These are phyloP conservation scores for Perca flavescens DNA, from an alignment of 2,113 vertebrate species.

Conservation along the genomic window DNA sequence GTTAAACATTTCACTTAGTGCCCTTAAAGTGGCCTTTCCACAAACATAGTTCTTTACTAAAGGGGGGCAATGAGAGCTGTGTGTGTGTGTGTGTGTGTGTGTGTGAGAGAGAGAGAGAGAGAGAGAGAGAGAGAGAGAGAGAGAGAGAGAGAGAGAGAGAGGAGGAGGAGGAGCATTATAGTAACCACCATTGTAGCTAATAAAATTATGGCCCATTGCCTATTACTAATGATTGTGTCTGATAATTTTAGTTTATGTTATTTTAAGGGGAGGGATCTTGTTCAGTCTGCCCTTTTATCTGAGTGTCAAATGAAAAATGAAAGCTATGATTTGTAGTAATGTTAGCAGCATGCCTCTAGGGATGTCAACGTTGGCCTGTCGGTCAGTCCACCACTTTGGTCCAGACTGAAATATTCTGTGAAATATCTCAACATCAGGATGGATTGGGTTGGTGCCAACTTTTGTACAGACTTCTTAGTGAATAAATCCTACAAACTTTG, in stretches of 20 bases:
- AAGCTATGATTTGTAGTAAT: neutral
- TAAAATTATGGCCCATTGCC: slow-evolving; percentile 36
- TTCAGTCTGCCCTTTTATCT: slow-evolving; percentile 16
- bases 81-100: slow-evolving; percentile 27
- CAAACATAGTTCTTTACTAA: slow-evolving; percentile 67
- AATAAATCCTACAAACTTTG: neutral
- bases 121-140: neutral
- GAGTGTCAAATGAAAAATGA: neutral
- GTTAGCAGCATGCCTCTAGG: neutral
- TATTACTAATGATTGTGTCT: slow-evolving; percentile 36
- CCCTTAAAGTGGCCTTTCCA: slow-evolving; percentile 75
- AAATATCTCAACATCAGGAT: no score
- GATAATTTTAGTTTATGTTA: slow-evolving; percentile 30
- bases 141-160: no score
- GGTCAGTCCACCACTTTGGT: no score
- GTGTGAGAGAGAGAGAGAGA: neutral
- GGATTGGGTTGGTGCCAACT: no score
- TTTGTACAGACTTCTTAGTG: neutral
- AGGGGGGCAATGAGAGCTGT: slow-evolving; percentile 36
- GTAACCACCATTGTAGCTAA: slow-evolving; percentile 36
- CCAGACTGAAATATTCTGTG: neutral
- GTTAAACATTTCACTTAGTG: slow-evolving; percentile 80
- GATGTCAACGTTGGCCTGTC: neutral
- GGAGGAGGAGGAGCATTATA: neutral
- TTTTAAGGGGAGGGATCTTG: slow-evolving; percentile 7